Base-by-base conservation (phyloP, 2,113 vertebrate species). In the Lycocorax pyrrhopterus region DNA sequence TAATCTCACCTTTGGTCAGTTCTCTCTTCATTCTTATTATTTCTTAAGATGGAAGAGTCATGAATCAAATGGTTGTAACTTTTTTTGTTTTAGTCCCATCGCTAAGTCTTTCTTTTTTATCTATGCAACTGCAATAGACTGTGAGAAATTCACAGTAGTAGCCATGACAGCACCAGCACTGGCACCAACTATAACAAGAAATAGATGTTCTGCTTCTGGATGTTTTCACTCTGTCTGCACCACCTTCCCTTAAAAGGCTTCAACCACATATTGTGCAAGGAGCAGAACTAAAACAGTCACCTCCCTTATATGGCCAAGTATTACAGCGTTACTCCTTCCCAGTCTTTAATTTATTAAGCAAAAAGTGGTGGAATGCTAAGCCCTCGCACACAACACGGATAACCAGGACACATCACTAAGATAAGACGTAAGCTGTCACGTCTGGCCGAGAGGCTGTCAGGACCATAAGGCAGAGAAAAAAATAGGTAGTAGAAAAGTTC, bases 211-310 rank as follows among this genome's bases (percentile, higher is more conserved):
- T 93, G 83, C 97, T 94, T 82, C 55, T 95, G 95, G 93, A 94
- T 96, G 94, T 94, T 96, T 97, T 94, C 96, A 92, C 77, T 89
- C 83, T 67, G 53, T 53, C 93, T 66, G 20, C 49, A 95, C 88
- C 29, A 9, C 20, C 23, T 96, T 97, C 86, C 98, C 98, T 97
- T 98, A 98, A 98, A 98, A 98, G 98, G 98, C 64, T 94, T 95
- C 79, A 68, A 92, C 88, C 59, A 71, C 83, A 77, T 95, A 96
- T 92, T 88, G 94, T 95, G 92, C 90, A 81, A 94, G 84, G 75
- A 96, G 94, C 75, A 97, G 83, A 94, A 93, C 95, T 94, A 87
- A 91, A 97, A 88, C 88, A 96, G 95, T 63, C 60, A 64, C 19
- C 56, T 93, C 91, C 97, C 97, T 96, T 97, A 97, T 97, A 97